A percentile compares a stretch with the other conserved stretches of the same genome.
phyloP scores from a whole-genome alignment of 2,113 vertebrate species.

The Azemiops feae region DNA sequence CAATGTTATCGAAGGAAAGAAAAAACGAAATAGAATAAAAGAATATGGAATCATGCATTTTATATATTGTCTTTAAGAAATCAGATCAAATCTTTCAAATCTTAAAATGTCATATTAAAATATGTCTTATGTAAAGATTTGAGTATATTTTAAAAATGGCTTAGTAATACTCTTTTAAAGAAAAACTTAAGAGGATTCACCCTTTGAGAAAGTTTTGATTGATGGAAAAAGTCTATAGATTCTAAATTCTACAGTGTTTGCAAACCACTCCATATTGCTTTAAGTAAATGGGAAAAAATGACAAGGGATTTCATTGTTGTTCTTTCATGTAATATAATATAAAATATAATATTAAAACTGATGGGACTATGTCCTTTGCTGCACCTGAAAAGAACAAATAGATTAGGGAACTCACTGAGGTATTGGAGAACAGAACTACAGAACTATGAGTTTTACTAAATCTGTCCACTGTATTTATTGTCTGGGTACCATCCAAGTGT shows the following conservation, averaged over 20 bases:
- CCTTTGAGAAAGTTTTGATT: neutral
- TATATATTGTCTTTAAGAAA: neutral
- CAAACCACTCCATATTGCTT: neutral
- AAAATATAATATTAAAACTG: neutral
- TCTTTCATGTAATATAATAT: neutral
- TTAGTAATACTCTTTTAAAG: neutral
- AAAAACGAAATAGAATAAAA: neutral
- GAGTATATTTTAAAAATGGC: neutral
- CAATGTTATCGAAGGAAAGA: neutral
- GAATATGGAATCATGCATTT: neutral
- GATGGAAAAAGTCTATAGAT: neutral
- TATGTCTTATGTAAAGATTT: neutral
- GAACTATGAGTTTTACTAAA: neutral
- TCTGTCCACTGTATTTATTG: neutral
- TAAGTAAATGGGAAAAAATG: neutral
- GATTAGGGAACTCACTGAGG: neutral
- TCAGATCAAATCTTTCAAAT: neutral
- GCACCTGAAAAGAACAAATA: neutral
- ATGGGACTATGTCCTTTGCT: neutral
- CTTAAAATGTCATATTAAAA: neutral
- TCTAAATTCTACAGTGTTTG: neutral
- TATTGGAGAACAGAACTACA: neutral
- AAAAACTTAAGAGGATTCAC: neutral
- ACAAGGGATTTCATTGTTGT: neutral
- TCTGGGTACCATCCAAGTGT: neutral